Base-by-base conservation (phyloP, 92 coral and sea anemone genomes). In the Palythoa caribaeorum region DNA sequence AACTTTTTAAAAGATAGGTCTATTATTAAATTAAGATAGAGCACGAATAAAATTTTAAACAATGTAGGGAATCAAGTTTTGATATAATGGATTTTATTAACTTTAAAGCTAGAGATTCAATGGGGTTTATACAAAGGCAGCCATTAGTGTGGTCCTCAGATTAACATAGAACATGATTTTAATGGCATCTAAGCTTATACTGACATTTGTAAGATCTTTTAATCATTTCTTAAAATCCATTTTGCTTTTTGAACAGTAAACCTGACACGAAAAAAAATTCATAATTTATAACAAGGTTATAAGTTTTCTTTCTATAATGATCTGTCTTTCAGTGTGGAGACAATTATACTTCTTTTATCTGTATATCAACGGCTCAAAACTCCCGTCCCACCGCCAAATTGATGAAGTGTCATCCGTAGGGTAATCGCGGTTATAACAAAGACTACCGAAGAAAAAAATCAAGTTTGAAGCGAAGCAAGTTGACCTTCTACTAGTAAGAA, bases 321-420 rank as follows among this genome's bases (percentile, higher is more conserved):
- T 16, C 21, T 13, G 21, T 54, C 17, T 53, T 53, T 77, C 57
- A 76, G 57, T 76, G 53, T 53, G 3, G 6, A 77, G 83, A 35
- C 48, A 77, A 52, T 28, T 28, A 28, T 77, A 28, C 53, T 77
- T 77, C 40, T 68, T 54, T 77, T 77, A 77, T 77, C 68, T 77
- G 17, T 53, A 0, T 13, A 51, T 52, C 50, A 52, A 3, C 38
- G 20, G 48, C 50, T 36, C 7, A 35, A 47, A 10, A 4, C 38
- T 77, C 19, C 83, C 62, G n/a, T 77, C 19, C 48, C 35, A 53
- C 16, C 7, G 35, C 19, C 47, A 77, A 77, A 54, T 15, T 53
- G 21, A 77, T 77, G 40, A 52, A 12, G 16, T 21, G 83, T 13
- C 66, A 13, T 11, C 60, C 63, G 39, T 21, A 51, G 3, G 28